Evolutionary conservation across 2,113 vertebrate species (phyloP), one percentile per base, ranked within the genome.

Genomic region (Chloebia gouldiae): DNA sequence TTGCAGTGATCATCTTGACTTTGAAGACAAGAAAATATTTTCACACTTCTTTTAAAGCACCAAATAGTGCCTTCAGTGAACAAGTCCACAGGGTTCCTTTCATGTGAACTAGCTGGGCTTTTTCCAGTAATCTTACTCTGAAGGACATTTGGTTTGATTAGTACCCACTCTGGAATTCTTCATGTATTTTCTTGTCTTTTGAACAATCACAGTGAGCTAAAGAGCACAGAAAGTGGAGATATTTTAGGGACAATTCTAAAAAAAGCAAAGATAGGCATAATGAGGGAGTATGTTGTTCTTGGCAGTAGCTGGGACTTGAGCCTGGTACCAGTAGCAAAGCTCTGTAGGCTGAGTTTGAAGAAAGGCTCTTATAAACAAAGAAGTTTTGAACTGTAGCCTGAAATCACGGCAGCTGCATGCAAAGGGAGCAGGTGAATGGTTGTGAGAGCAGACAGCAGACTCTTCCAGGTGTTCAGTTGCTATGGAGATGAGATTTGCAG

Each of bases 1-100:
- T 92, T 91, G 95, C 77, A 97, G 95, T 96, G 95, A 93, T 86
- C 83, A 1, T 68, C 94, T 88, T 97, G 92, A 81, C 82, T 88
- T 96, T 86, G 93, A 96, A 95, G 94, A 96, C 92, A 95, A 90
- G 94, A 90, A 96, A 95, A 75, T 94, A 95, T 70, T 93, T 85
- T 85, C 92, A 68, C 28, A 3, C 53, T 73, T 83, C 72, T 68
- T 75, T 65, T 72, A 75, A 90, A 93, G 82, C 86, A 88, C 76
- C 68, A 68, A 78, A 64, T 23, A 92, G 49, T 88, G 61, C 90
- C 80, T 96, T 95, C 85, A 78, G 71, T 86, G 64, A 90, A 59
- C 40, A 56, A 92, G 54, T 88, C 85, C 70, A 51, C 94, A 88
- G 60, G 25, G 39, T 91, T 94, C 81, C 65, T 81, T 69, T 96